Conservation (phyloP, 2,113 vertebrate genomes). For the Corythornis cristatus region DNA sequence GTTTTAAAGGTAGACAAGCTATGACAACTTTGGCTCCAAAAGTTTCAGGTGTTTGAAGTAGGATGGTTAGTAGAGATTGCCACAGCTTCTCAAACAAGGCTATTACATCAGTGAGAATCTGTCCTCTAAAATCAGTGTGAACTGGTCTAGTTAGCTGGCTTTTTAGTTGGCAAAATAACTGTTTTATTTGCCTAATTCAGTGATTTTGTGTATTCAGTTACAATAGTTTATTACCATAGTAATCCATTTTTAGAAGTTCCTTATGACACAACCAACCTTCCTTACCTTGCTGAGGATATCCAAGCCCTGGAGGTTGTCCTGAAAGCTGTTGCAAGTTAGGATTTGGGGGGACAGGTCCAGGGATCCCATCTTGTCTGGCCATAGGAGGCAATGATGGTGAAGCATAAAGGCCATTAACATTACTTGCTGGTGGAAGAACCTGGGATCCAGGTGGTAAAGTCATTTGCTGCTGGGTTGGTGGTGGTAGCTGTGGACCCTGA, state of each 20-base stretch:
- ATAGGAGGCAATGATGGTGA: conserved; percentile 43
- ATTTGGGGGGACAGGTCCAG: conserved; percentile 71
- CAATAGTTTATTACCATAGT: neutral
- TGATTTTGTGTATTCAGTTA: neutral
- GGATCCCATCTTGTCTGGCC: conserved; percentile 72
- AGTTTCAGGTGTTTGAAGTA: neutral
- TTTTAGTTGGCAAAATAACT: neutral
- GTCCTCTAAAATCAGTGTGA: neutral
- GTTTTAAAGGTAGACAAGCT: neutral
- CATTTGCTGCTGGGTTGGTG: conserved; percentile 64
- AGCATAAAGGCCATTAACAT: conserved; percentile 69
- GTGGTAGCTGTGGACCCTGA: conserved; percentile 62
- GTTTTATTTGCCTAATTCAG: neutral
- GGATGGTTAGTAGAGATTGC: neutral
- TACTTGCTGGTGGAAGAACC: conserved; percentile 70
- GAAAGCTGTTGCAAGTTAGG: conserved; percentile 78
- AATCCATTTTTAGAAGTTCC: neutral
- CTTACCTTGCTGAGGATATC: conserved; percentile 86
- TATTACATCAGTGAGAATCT: neutral
- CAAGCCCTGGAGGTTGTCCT: conserved; percentile 74
- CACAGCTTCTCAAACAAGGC: neutral
- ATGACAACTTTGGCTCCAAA: neutral
- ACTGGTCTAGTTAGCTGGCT: neutral
- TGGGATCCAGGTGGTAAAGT: conserved; percentile 73
- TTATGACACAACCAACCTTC: neutral